Evolutionary conservation across 2,888 invertebrate species (phyloP).

Genomic region (Stenodema calcarata): DNA sequence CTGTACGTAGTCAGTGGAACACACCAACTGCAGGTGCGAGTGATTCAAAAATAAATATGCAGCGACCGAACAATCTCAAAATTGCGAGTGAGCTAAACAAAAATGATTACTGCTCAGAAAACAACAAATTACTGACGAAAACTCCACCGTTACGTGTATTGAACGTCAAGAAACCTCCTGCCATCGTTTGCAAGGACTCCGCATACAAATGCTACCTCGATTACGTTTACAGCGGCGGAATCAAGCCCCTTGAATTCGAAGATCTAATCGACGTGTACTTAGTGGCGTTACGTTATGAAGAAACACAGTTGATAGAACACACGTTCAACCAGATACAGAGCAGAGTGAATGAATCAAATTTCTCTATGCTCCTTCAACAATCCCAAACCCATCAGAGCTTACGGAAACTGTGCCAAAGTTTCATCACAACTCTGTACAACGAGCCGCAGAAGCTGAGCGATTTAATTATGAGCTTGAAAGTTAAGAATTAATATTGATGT

Average conservation of each 20-base stretch:
- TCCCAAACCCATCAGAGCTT: not conserved
- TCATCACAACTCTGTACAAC: not conserved
- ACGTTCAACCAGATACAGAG: not conserved
- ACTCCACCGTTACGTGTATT: not conserved
- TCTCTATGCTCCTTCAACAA: not conserved
- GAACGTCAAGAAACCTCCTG: not conserved
- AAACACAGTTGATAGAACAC: slow-evolving; percentile 16
- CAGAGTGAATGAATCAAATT: not conserved
- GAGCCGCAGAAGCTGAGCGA: not conserved
- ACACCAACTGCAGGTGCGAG: not conserved
- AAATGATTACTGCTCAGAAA: not conserved
- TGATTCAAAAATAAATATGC: not conserved
- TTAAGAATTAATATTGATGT: not conserved
- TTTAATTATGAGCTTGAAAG: not conserved
- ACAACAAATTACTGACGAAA: not conserved
- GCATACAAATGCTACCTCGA: slow-evolving; percentile 19
- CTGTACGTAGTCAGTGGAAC: not conserved
- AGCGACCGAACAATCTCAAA: not conserved
- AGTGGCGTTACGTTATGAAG: slow-evolving; percentile 4
- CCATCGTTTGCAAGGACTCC: not conserved
- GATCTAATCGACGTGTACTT: slow-evolving; percentile 1
- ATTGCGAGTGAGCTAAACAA: not conserved
- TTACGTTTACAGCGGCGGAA: slow-evolving; percentile 26
- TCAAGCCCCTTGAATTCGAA: not conserved
- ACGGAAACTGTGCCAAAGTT: not conserved